phyloP scores from a whole-genome alignment of 2,113 vertebrate genomes.

The Gymnorhina tibicen region DNA sequence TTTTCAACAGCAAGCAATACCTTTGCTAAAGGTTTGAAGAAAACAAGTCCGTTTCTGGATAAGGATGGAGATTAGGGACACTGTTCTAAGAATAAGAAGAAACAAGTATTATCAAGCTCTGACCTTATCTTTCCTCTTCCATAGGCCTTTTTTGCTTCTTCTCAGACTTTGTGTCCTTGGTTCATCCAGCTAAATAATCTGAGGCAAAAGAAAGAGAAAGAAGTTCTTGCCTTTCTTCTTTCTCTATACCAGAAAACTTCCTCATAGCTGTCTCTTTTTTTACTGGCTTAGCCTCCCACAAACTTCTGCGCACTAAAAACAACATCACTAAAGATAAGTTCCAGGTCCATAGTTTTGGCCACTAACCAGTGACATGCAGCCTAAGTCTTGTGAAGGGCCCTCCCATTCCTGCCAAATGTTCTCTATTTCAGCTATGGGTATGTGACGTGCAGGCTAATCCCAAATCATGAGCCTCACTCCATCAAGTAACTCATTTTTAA shows the following conservation, averaged over 20 bases:
- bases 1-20: background rate
- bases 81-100: background rate
- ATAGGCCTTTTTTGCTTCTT: background rate
- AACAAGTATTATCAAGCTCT: background rate
- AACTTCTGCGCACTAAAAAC: background rate
- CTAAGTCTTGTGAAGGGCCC: background rate
- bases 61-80: background rate
- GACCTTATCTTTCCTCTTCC: background rate
- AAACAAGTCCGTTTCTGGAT: background rate
- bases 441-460: background rate
- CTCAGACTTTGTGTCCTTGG: background rate
- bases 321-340: background rate
- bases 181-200: background rate
- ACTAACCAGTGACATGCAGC: background rate
- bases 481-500: background rate
- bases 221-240: background rate
- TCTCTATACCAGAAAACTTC: background rate
- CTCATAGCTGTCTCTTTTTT: background rate
- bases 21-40: background rate
- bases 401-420: background rate
- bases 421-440: background rate
- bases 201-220: background rate
- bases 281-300: background rate
- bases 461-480: background rate
- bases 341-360: background rate